These are phyloP conservation scores for Rhamnusium bicolor DNA, from an alignment of 2,888 invertebrate genomes.

Conservation along the genomic window DNA sequence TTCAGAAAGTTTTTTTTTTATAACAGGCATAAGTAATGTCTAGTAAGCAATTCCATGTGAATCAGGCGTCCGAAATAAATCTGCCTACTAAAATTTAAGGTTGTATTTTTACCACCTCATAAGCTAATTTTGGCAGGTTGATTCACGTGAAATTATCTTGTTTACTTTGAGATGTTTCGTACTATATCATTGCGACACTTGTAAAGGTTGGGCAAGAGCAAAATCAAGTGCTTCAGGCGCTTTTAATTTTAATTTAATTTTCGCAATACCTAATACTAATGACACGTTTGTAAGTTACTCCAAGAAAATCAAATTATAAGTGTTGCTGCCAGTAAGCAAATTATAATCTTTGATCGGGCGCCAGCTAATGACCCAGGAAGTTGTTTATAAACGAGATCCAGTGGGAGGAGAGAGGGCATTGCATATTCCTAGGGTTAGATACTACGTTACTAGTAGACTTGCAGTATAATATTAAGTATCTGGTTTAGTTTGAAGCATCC, in stretches of 20 bases:
- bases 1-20: background rate
- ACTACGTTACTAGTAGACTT: background rate
- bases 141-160: conserved; percentile 11
- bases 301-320: background rate
- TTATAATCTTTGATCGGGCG: conserved; percentile 26
- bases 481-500: conserved; percentile 28
- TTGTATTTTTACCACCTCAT: background rate
- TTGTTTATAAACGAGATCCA: background rate
- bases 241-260: conserved; percentile 1
- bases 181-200: background rate
- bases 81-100: background rate
- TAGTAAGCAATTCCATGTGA: conserved; percentile 5
- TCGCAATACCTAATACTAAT: conserved; percentile 6
- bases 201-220: conserved; percentile 4
- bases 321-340: background rate
- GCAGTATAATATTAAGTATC: conserved; percentile 32
- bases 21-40: background rate
- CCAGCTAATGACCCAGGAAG: conserved; percentile 39
- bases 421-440: conserved; percentile 9
- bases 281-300: background rate
- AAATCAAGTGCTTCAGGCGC: background rate
- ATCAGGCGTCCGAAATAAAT: conserved; percentile 7
- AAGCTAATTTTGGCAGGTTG: conserved; percentile 6
- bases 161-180: conserved; percentile 15
- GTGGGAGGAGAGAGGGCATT: background rate